Evolutionary conservation across 2,888 invertebrate species (phyloP), one percentile per base, ranked within the genome.

Genomic region (Pristionchus entomophagus): DNA sequence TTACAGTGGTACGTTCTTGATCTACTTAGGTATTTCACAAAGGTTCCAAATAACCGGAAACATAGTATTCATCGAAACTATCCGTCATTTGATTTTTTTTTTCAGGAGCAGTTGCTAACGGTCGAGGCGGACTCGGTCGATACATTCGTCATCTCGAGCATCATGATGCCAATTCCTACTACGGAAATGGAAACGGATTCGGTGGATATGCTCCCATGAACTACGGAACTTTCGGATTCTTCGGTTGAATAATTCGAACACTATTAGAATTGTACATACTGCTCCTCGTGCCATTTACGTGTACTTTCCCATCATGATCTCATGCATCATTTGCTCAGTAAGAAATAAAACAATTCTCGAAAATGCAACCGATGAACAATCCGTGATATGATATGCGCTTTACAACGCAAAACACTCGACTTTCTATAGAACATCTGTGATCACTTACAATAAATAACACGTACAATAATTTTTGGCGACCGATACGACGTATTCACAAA

Each of bases 141-240:
- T 38, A 69, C 65, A 69, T 69, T 38, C 65, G 65, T 19, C 65
- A 69, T 69, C 65, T 69, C 38, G 65, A 69, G 19, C 65, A 69
- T 19, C 65, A 69, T 22, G 65, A 69, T 69, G 65, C 65, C 4
- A 69, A n/a, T 38, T 69, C 65, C 22, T 69, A 69, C 65, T 69
- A 69, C 38, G 65, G 38, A 17, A 69, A 69, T 35, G 38, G 38
- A 35, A 69, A 38, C 62, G 65, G 65, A 19, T 69, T 69, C 62
- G 62, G 62, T 5, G 65, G 65, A 69, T 35, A 35, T 22, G 65
- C 65, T 35, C 65, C 65, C 38, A 69, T 49, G 49, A 49, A 69
- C 38, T 69, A 69, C 65, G 65, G 65, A 69, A 35, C 32, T 22
- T 69, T 69, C 38, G 65, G 38, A 38, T 69, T 69, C 65, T 69